Evolutionary conservation across 1,140 invertebrate species (phyloP).

Genomic region (Danaus plexippus): DNA sequence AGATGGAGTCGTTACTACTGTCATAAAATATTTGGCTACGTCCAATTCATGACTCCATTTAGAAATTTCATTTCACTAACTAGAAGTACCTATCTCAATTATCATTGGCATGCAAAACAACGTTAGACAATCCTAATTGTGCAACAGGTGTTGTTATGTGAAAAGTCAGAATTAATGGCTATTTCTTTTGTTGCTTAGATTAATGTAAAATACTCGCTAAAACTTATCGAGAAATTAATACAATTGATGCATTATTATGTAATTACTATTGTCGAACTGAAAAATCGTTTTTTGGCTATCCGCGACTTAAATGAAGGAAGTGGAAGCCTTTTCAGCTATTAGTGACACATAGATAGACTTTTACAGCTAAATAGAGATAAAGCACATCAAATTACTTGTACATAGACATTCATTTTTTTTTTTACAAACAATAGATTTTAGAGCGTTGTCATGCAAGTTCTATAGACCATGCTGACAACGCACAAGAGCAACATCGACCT

Average conservation of each 20-base stretch:
- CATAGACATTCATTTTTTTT: conserved; percentile 3
- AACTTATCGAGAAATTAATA: too few species aligned
- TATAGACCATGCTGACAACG: conserved; percentile 60
- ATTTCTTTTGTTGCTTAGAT: too few species aligned
- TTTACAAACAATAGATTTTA: conserved; percentile 10
- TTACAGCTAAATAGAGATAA: conserved; percentile 1
- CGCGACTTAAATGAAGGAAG: too few species aligned
- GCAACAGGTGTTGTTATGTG: conserved; percentile 17
- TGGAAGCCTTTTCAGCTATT: too few species aligned
- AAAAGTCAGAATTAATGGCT: conserved; percentile 7
- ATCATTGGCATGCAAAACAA: conserved; percentile 14
- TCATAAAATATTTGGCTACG: conserved; percentile 40
- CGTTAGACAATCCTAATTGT: conserved; percentile 14
- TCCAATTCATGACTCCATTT: conserved; percentile 59
- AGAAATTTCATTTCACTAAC: conserved; percentile 26
- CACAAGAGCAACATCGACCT: conserved; percentile 42
- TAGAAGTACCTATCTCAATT: conserved; percentile 14
- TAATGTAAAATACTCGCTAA: too few species aligned
- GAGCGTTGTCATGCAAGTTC: conserved; percentile 54
- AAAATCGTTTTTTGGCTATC: too few species aligned
- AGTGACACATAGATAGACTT: too few species aligned
- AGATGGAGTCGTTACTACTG: conserved; percentile 70
- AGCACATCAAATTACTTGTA: conserved; percentile 10
- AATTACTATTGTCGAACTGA: too few species aligned
- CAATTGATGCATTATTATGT: too few species aligned